These are phyloP conservation scores for Polypedilum pembai DNA, from an alignment of 1,140 invertebrate species.

Conservation along the genomic window DNA sequence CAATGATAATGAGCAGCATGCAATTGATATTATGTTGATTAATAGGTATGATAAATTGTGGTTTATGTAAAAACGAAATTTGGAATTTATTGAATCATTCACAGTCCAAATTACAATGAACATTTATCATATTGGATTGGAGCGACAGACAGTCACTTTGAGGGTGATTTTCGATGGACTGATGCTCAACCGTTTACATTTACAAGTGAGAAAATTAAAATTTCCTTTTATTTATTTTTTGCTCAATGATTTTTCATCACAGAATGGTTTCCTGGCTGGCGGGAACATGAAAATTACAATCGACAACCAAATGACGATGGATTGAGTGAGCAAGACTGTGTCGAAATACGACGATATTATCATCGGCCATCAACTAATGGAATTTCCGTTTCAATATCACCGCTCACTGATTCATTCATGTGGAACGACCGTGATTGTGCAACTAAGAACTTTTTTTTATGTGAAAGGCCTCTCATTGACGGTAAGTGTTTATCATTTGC, in stretches of 20 bases:
- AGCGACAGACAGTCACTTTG: conserved; percentile 60
- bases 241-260: background rate
- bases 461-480: conserved; percentile 52
- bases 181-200: conserved; percentile 63
- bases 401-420: conserved; percentile 50
- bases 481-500: conserved; percentile 41
- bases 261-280: conserved; percentile 78
- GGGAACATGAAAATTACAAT: conserved; percentile 52
- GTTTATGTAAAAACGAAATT: background rate
- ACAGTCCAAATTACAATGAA: conserved; percentile 54
- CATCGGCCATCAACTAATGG: conserved; percentile 46
- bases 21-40: conserved; percentile 52
- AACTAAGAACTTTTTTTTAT: conserved; percentile 62
- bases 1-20: conserved; percentile 52
- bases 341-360: conserved; percentile 61
- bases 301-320: conserved; percentile 74
- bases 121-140: conserved; percentile 69
- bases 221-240: background rate
- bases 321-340: conserved; percentile 66
- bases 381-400: conserved; percentile 31
- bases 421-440: conserved; percentile 72
- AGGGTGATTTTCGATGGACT: conserved; percentile 69
- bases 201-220: conserved; percentile 53
- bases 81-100: background rate
- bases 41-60: conserved; percentile 47